A percentile compares a stretch with the other conserved stretches of the same genome.
phyloP scores from a whole-genome alignment of 1,140 invertebrate genomes.

The Idris sp. region DNA sequence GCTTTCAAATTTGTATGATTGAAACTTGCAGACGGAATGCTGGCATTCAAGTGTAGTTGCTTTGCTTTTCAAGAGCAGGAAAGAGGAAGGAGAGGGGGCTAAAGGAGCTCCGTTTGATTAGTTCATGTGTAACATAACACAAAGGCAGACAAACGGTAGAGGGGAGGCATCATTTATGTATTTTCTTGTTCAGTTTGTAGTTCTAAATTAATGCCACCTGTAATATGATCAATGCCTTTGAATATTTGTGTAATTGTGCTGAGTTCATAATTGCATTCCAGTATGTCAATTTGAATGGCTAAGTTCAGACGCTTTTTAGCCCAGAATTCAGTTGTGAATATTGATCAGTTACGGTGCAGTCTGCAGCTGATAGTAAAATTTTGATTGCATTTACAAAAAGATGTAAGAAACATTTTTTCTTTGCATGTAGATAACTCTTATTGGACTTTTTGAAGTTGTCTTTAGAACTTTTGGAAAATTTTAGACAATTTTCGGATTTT shows the following conservation, averaged over 20 bases:
- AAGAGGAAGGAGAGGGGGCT: too few species aligned
- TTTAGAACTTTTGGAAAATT: too few species aligned
- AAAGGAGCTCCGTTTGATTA: slow-evolving; percentile 56
- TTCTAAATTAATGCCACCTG: slow-evolving; percentile 46
- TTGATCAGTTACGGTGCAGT: background rate
- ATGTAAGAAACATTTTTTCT: too few species aligned
- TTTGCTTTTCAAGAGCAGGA: slow-evolving; percentile 50
- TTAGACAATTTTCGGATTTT: too few species aligned
- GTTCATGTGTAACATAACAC: slow-evolving; percentile 40
- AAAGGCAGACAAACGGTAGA: slow-evolving; percentile 29
- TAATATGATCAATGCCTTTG: slow-evolving; percentile 32
- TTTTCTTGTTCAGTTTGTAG: slow-evolving; percentile 42
- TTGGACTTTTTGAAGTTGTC: too few species aligned
- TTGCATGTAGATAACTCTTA: too few species aligned
- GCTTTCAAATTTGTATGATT: slow-evolving; percentile 34
- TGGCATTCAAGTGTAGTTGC: slow-evolving; percentile 58
- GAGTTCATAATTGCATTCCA: slow-evolving; percentile 23
- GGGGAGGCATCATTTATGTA: slow-evolving; percentile 50
- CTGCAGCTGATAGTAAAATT: background rate
- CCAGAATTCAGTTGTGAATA: background rate
- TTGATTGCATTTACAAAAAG: too few species aligned
- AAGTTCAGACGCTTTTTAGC: slow-evolving; percentile 2
- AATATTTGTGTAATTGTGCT: slow-evolving; percentile 36
- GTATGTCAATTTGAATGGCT: slow-evolving; percentile 7
- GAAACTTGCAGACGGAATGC: slow-evolving; percentile 54